These are phyloP conservation scores for Penelope pileata DNA, from an alignment of 2,113 vertebrate species.

Conservation along the genomic window DNA sequence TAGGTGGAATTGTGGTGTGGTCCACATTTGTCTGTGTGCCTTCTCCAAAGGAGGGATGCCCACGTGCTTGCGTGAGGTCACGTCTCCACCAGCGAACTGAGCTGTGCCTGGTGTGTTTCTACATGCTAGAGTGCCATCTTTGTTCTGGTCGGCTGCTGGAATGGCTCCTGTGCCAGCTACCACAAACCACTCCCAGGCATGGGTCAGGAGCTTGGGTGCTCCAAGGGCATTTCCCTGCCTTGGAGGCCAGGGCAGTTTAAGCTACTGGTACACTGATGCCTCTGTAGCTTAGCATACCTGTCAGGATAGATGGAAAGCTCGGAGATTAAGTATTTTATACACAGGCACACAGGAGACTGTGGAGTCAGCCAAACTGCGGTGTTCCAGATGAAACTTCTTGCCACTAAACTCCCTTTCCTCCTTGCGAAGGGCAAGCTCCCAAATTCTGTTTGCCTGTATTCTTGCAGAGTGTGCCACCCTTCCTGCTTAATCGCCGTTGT, in stretches of 20 bases:
- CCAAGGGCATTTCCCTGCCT: neutral
- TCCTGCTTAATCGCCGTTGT: neutral
- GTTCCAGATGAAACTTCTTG: neutral
- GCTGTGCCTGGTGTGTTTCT: neutral
- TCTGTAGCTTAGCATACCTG: neutral
- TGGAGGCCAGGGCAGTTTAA: neutral
- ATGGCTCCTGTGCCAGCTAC: neutral
- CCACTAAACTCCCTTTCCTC: neutral
- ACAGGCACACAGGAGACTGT: neutral
- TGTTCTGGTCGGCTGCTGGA: neutral
- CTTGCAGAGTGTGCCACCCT: neutral
- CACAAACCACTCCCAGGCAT: neutral
- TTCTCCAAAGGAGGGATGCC: neutral
- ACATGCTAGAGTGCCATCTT: neutral
- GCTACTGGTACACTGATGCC: neutral
- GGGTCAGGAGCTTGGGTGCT: neutral
- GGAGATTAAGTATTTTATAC: neutral
- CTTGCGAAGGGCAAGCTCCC: neutral
- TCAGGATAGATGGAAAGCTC: neutral
- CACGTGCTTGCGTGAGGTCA: neutral
- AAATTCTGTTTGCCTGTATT: neutral
- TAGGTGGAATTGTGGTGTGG: neutral
- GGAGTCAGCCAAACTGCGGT: neutral
- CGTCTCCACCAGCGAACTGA: neutral
- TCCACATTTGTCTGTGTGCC: neutral